Percentiles rank a stretch among this genome's conserved stretches.
Evolutionary conservation across 2,113 vertebrate species (phyloP).

Genomic region (Mirounga angustirostris): DNA sequence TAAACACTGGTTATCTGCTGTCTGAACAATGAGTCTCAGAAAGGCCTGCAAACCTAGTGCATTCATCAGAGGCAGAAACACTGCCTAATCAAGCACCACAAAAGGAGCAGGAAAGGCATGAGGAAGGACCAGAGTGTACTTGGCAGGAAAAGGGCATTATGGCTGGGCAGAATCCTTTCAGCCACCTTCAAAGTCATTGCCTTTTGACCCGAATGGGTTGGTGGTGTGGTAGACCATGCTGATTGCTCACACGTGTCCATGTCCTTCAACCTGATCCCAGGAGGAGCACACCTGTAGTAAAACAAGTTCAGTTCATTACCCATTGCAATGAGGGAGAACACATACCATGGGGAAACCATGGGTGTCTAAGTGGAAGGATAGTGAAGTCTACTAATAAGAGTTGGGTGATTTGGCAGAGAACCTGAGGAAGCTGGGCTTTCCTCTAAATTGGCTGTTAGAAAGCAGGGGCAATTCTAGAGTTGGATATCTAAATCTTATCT

Average conservation of each 20-base stretch:
- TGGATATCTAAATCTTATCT: background rate
- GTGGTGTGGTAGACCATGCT: background rate
- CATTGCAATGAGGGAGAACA: background rate
- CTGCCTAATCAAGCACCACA: background rate
- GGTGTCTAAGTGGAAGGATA: background rate
- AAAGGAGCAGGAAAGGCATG: background rate
- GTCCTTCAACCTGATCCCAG: background rate
- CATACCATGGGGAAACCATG: background rate
- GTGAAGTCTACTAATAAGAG: background rate
- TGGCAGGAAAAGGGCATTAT: background rate
- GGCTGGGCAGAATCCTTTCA: background rate
- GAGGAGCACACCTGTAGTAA: background rate
- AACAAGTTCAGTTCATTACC: background rate
- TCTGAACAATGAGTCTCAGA: conserved; percentile 25
- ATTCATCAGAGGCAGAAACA: conserved; percentile 13
- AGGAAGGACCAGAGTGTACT: background rate
- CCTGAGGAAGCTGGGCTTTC: background rate
- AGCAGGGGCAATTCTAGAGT: background rate
- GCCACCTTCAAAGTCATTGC: background rate
- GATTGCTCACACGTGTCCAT: background rate
- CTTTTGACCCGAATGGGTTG: background rate
- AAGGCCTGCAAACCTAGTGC: background rate
- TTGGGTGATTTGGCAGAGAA: background rate
- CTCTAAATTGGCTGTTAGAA: background rate
- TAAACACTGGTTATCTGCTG: conserved; percentile 12